Conservation (phyloP, 1,140 invertebrate species). For the Onthophagus taurus region DNA sequence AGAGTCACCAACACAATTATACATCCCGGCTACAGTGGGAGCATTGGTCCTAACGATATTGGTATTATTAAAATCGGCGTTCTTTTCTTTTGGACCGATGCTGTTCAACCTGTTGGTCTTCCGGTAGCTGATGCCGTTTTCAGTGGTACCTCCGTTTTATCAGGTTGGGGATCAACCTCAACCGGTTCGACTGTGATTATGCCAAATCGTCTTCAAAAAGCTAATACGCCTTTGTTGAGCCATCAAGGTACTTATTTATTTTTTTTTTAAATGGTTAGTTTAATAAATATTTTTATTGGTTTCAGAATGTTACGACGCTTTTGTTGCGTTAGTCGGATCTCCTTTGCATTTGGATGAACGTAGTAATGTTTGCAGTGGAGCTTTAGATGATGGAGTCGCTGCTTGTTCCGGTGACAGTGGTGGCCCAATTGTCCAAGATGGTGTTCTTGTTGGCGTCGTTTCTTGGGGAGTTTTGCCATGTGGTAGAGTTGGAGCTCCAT, state of each 20-base stretch:
- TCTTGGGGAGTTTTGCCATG: conserved; percentile 69
- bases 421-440: conserved; percentile 47
- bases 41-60: conserved; percentile 51
- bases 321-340: conserved; percentile 15
- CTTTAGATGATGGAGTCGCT: not conserved
- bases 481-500: conserved; percentile 50
- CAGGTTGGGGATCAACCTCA: conserved; percentile 39
- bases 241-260: too few species aligned
- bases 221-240: conserved; percentile 18
- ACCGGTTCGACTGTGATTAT: conserved; percentile 25
- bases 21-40: conserved; percentile 45
- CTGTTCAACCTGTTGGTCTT: conserved; percentile 40
- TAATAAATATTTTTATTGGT: too few species aligned
- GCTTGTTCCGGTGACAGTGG: conserved; percentile 56
- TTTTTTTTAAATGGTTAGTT: too few species aligned
- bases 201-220: conserved; percentile 35
- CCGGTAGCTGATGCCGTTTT: conserved; percentile 34
- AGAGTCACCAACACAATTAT: conserved; percentile 34
- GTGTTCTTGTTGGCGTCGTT: conserved; percentile 53
- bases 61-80: conserved; percentile 48
- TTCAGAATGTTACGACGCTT: conserved; percentile 4
- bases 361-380: conserved; percentile 2
- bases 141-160: conserved; percentile 26
- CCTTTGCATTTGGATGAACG: conserved; percentile 25
- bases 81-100: conserved; percentile 44